phyloP scores from a whole-genome alignment of 2,113 vertebrate species.

The Gymnocephalus cernua region DNA sequence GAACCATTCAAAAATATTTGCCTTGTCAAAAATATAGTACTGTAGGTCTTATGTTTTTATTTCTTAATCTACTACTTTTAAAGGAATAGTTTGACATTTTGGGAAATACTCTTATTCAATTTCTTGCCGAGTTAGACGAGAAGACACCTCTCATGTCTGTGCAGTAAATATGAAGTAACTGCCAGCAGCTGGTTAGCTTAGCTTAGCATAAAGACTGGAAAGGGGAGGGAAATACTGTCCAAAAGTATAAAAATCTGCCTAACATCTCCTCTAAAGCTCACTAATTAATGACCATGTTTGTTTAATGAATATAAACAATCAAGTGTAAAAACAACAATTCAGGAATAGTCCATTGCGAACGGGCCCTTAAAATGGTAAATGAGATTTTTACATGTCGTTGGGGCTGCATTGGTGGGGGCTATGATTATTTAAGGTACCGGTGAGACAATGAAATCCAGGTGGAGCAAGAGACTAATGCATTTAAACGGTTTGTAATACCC shows the following conservation, averaged over 20 bases:
- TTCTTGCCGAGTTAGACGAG: not conserved
- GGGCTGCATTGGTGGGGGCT: no score
- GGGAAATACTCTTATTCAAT: not conserved
- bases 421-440: not conserved
- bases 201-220: slow-evolving; percentile 6
- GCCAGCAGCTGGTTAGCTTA: not conserved
- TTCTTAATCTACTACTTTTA: slow-evolving; percentile 8
- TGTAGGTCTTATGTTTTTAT: slow-evolving; percentile 22
- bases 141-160: not conserved
- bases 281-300: not conserved
- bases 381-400: not conserved
- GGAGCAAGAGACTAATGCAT: not conserved
- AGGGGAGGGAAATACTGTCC: not conserved
- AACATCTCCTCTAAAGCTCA: not conserved
- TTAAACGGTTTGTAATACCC: not conserved
- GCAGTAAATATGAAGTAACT: not conserved
- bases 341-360: no score
- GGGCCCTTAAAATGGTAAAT: not conserved
- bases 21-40: slow-evolving; percentile 66
- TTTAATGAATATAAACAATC: fast-evolving
- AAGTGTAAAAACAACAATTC: not conserved
- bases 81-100: slow-evolving; percentile 3
- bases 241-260: not conserved
- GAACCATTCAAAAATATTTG: slow-evolving; percentile 55
- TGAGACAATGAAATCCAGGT: not conserved